Evolutionary conservation across 2,113 vertebrate species (phyloP), one percentile per base, ranked within the genome.

Genomic region (Synodontis membranacea): DNA sequence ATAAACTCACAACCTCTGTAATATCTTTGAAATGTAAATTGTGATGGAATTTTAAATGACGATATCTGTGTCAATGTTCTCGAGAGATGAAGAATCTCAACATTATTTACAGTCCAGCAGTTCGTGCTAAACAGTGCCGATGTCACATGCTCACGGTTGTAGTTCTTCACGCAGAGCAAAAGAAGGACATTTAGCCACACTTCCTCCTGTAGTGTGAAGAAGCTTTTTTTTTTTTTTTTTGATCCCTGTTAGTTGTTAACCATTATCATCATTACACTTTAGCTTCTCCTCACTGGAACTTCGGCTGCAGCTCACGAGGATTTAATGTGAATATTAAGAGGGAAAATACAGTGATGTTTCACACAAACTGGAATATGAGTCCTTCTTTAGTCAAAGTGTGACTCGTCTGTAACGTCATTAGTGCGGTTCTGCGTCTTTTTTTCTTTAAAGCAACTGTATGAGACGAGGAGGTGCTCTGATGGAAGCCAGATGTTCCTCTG

Each of bases 401-500:
- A 48, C 5, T 78, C 5, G 11, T 56, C 31, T 39, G 19, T 21
- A 52, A 52, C 0, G 7, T 52, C 48, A 34, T 76, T 78, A 78
- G 31, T 56, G n/a, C 5, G 3, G 9, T 5, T 56, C 4, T 80
- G 31, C 5, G 0, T 54, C 37, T 52, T 25, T 25, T 19, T n/a
- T 28, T 31, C 28, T 76, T 5, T 76, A 23, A 79, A 31, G 19
- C 4, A 25, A 56, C 48, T 79, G n/a, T 37, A 79, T 37, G 31
- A 80, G 4, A 56, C 1, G 12, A 48, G 28, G 44, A 48, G 44
- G 14, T 14, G 17, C 34, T 39, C 52, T 80, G 52, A 80, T 80
- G 50, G 50, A 56, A 39, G 19, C 34, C 78, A 80, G 78, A 80
- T 80, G 52, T 80, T 79, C 28, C 34, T 80, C 78, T 56, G 78